Percentiles rank a stretch among this genome's conserved stretches.
These are phyloP conservation scores for Tiaroga cobitis DNA, from an alignment of 2,797 vertebrate genomes.

Conservation along the genomic window DNA sequence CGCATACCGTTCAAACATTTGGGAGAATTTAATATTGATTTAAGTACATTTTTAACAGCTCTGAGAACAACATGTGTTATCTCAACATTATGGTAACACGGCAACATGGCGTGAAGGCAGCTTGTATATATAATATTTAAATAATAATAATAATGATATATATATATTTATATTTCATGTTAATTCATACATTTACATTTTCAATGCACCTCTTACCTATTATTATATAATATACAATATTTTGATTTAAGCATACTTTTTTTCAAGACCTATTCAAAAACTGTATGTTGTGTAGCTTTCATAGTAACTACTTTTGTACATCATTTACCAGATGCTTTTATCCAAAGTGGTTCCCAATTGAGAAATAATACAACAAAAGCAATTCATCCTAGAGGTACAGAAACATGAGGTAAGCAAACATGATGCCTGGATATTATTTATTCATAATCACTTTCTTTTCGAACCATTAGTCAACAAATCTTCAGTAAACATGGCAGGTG, in stretches of 20 bases:
- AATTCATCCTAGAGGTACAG: not conserved
- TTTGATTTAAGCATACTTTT: not conserved
- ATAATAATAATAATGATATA: no score
- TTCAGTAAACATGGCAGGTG: not conserved
- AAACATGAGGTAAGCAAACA: slow-evolving; percentile 1
- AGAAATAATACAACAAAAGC: not conserved
- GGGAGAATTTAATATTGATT: not conserved
- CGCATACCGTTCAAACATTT: not conserved
- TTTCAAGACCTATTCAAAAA: not conserved
- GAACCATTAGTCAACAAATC: slow-evolving; percentile 3
- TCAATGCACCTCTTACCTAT: not conserved
- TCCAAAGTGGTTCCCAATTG: slow-evolving; percentile 1
- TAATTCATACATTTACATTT: no score
- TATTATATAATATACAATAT: not conserved
- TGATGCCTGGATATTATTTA: not conserved
- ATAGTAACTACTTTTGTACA: not conserved
- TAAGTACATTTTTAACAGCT: not conserved
- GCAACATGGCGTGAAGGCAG: not conserved
- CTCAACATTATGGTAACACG: no score
- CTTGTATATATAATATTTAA: no score
- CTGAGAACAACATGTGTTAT: not conserved
- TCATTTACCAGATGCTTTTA: not conserved
- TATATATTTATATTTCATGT: no score
- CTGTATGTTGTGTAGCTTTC: not conserved
- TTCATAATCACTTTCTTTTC: not conserved